Base-by-base conservation (phyloP, 1,140 invertebrate genomes). In the Trichomalopsis sarcophagae region DNA sequence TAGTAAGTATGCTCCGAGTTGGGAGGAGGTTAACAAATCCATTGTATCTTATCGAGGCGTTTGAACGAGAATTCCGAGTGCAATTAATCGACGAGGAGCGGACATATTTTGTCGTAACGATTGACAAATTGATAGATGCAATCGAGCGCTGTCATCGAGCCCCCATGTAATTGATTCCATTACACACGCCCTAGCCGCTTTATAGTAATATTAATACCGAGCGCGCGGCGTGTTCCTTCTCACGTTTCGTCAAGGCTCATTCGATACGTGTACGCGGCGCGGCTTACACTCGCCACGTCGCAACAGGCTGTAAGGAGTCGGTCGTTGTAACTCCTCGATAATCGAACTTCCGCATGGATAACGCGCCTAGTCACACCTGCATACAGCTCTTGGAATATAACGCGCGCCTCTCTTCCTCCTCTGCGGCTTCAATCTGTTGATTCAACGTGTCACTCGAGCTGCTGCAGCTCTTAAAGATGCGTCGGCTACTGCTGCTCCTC, bases 271-370 rank as follows among this genome's bases (percentile, higher is more conserved):
- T 47, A 14, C 69, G 69, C 23, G 62, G n/a, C 62, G 62, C 62
- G 14, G 14, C 62, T 66, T 66, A n/a, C 62, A 17, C 62, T 66
- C 62, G 17, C 62, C 62, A 21, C 62, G 62, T 66, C 62, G 21
- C 30, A 33, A 73, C 23, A 13, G 7, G 27, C 27, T 17, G 33
- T 11, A 14, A 74, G 71, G 14, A 33, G 71, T 14, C 17, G 27
- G n/a, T 74, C 71, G 78, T 84, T 30, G 55, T 79, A 68, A 23
- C 78, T 66, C 36, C 17, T 69, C 86, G 79, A 89, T 87, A 87
- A 89, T 87, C 83, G 81, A 86, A 87, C 84, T 89, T 88, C 87
- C 87, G 86, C 84, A 86, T 88, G 81, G 77, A 75, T 82, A 84
- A 47, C n/a, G 66, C 81, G 83, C 78, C 33, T 69, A 86, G 87